These are phyloP conservation scores for Tubulanus polymorphus DNA, from an alignment of 2,888 invertebrate species.

Conservation along the genomic window DNA sequence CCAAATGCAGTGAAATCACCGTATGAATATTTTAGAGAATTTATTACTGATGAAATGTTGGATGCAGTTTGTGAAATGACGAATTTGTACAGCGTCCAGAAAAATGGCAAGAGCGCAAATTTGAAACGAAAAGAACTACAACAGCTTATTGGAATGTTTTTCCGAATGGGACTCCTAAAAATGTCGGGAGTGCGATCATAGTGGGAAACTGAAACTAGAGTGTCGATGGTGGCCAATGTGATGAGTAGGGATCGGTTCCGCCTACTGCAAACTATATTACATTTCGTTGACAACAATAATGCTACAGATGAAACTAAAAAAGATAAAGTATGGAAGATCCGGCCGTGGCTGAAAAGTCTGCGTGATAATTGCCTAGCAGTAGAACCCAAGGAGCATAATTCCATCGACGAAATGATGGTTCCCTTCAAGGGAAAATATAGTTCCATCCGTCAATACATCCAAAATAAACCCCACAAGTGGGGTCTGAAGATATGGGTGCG, in stretches of 20 bases:
- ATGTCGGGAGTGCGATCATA: constrained; percentile 3
- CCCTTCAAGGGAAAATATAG: constrained; percentile 1
- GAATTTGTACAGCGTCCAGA: constrained; percentile 5
- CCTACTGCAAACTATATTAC: neutral
- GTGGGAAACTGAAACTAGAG: neutral
- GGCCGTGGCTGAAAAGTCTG: neutral
- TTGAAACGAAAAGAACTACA: constrained; percentile 11
- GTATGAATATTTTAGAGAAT: neutral
- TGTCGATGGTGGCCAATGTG: neutral
- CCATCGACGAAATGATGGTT: neutral
- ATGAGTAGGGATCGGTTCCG: neutral
- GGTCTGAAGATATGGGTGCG: constrained; percentile 1
- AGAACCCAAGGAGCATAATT: neutral
- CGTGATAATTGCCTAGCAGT: neutral
- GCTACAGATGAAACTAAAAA: constrained; percentile 3
- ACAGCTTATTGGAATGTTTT: constrained; percentile 8
- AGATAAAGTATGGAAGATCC: constrained; percentile 4
- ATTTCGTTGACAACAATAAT: constrained; percentile 2
- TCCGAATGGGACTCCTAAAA: constrained; percentile 16
- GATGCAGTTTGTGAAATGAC: neutral
- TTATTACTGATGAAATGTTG: neutral
- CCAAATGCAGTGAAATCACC: neutral
- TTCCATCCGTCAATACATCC: neutral
- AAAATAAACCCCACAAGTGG: neutral
- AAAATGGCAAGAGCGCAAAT: constrained; percentile 5